These are phyloP conservation scores for Etheostoma nigrum DNA, from an alignment of 2,797 vertebrate genomes.

Conservation along the genomic window DNA sequence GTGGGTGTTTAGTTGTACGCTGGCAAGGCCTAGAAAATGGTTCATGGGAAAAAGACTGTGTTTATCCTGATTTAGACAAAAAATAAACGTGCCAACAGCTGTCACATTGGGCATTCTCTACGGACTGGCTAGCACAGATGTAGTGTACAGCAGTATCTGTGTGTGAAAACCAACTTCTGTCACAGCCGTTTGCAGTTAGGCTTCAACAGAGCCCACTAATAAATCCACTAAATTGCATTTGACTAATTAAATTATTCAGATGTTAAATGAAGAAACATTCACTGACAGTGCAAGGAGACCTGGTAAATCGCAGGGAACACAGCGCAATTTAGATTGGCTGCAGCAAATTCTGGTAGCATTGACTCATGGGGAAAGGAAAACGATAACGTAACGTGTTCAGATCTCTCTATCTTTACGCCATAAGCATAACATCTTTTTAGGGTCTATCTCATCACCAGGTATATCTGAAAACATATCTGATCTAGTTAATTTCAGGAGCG, in stretches of 20 bases:
- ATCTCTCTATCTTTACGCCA: constrained; percentile 15
- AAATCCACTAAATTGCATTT: constrained; percentile 55
- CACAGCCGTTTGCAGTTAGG: constrained; percentile 31
- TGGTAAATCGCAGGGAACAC: constrained; percentile 22
- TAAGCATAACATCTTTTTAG: constrained; percentile 13
- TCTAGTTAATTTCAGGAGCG: constrained; percentile 5
- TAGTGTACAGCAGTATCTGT: constrained; percentile 10
- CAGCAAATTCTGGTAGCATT: constrained; percentile 26
- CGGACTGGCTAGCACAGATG: constrained; percentile 54
- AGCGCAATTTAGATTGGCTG: constrained; percentile 4
- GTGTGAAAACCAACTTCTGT: constrained; percentile 37
- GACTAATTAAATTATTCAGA: constrained; percentile 49
- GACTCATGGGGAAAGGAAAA: constrained; percentile 14
- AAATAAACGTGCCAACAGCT: constrained; percentile 68
- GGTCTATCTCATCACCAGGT: background rate
- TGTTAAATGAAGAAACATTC: constrained; percentile 45
- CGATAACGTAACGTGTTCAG: constrained; percentile 8
- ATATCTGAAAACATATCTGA: constrained; percentile 4
- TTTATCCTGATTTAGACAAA: constrained; percentile 55
- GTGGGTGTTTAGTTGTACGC: constrained; percentile 17
- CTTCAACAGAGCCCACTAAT: constrained; percentile 41
- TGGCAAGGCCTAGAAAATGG: constrained; percentile 46
- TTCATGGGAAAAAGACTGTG: constrained; percentile 73
- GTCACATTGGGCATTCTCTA: constrained; percentile 57
- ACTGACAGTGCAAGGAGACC: constrained; percentile 11